Conservation (phyloP, 2,797 vertebrate genomes). For the Sternarchorhynchus goeldii region DNA sequence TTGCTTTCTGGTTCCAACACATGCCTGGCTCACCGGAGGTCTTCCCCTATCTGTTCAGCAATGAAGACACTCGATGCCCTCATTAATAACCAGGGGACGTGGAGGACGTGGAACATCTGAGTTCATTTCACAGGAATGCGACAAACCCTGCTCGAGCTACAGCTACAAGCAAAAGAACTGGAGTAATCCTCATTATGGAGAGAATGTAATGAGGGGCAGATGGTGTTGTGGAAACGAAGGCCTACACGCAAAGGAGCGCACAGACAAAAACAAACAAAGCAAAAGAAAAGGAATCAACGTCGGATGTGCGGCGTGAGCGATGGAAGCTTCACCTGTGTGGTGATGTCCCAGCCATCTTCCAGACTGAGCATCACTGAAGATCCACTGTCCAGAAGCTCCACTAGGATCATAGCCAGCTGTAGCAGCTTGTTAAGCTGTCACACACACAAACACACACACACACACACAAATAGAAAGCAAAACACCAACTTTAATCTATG, state of each 20-base stretch:
- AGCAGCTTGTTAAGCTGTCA: slow-evolving; percentile 92
- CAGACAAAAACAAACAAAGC: not conserved
- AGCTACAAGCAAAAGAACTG: slow-evolving; percentile 37
- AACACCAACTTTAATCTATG: slow-evolving; percentile 25
- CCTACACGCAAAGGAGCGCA: not conserved
- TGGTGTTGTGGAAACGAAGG: not conserved
- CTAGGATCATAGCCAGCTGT: slow-evolving; percentile 87
- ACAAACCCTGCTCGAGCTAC: slow-evolving; percentile 47
- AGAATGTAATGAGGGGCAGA: slow-evolving; percentile 34
- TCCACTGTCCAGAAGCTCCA: slow-evolving; percentile 92
- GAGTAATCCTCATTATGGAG: slow-evolving; percentile 26
- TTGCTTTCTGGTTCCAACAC: slow-evolving; percentile 61
- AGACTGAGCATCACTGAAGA: slow-evolving; percentile 95
- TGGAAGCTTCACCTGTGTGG: slow-evolving; percentile 84
- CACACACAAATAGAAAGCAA: slow-evolving; percentile 46
- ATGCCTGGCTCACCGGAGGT: slow-evolving; percentile 62
- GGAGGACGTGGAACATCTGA: slow-evolving; percentile 73
- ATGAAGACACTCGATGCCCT: slow-evolving; percentile 32
- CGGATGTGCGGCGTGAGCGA: not conserved
- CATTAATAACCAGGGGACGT: slow-evolving; percentile 57
- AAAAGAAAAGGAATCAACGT: not conserved
- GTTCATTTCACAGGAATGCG: slow-evolving; percentile 63
- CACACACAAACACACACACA: slow-evolving; percentile 57
- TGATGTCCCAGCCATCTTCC: slow-evolving; percentile 99
- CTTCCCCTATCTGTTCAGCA: slow-evolving; percentile 56